Base-by-base conservation (phyloP, 2,888 invertebrate species). In the Amiota communis region DNA sequence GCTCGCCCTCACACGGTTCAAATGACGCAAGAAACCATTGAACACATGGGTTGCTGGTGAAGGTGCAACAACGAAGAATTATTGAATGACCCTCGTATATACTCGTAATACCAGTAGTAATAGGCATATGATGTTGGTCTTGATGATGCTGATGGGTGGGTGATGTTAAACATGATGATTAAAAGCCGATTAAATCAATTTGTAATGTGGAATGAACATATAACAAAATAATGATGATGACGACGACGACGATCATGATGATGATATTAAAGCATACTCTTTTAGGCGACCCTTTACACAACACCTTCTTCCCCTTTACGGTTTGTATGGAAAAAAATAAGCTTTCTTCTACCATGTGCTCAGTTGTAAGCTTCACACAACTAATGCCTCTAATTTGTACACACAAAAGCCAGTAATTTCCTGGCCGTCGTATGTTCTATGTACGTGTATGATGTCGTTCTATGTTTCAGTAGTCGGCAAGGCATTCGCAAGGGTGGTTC, bases 341-440 rank as follows among this genome's bases (percentile, higher is more conserved):
- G 36, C 36, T 36, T 36, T 36, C 36, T 36, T 36, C 6, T 36
- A 36, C 36, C 36, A 36, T 36, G 36, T 36, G 36, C 36, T 17
- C 17, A 13, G 11, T 15, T 17, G n/a, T 17, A 15, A 11, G n/a
- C 46, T 46, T 23, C n/a, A 63, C 20, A 8, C 13, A n/a, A 23
- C 67, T 68, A 68, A 68, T 68, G 67, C 51, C 53, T 8, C 67
- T 51, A 68, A 68, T 68, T 53, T 68, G 67, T 68, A 63, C 36
- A 17, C 23, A 68, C 36, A 68, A 68, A 68, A 68, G 53, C 67
- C 67, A 68, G 51, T 36, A 68, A 68, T 68, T 68, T 68, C 51
- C 67, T 67, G 46, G 46, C 13, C 23, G 23, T 9, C 23, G 61
- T 61, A 61, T 23, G 20, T 20, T 20, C 6, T 59, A 23, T 2